Conservation (phyloP, 30 jellyfish, hydroid and myxozoan genomes). For the Mastigias papua region DNA sequence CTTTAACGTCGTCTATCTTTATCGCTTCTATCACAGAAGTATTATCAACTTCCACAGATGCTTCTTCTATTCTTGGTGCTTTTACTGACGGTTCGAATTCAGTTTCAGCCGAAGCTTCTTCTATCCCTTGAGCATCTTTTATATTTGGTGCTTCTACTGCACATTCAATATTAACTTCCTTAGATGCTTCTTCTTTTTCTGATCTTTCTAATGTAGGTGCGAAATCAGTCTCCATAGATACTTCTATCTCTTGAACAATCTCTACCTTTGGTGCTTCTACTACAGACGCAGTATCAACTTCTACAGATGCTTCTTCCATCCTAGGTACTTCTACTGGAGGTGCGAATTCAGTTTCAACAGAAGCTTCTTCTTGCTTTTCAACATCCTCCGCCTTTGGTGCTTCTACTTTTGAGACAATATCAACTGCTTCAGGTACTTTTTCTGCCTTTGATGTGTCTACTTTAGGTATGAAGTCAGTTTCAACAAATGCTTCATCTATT, state of each 20-base stretch:
- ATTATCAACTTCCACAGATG: neutral
- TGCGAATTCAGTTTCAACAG: neutral
- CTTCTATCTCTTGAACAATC: too few species aligned
- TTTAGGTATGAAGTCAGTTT: neutral
- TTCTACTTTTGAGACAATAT: neutral
- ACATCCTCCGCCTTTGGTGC: neutral
- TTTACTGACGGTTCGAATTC: neutral
- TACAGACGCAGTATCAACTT: neutral
- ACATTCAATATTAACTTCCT: neutral
- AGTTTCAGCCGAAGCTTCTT: neutral
- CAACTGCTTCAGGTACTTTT: neutral
- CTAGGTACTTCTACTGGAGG: too few species aligned
- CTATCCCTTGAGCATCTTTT: neutral
- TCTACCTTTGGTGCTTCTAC: neutral
- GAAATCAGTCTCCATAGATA: neutral
- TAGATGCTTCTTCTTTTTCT: neutral
- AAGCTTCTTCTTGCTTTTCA: neutral
- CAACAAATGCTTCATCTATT: neutral
- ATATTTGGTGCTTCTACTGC: constrained; percentile 2
- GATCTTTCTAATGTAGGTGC: neutral
- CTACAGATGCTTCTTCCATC: neutral
- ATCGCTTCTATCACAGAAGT: neutral
- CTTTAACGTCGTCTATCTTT: neutral
- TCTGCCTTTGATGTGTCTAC: constrained; percentile 3
- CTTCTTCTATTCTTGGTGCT: neutral